A percentile compares a stretch with the other conserved stretches of the same genome.
Evolutionary conservation across 2,888 invertebrate species (phyloP).

Genomic region (Drosophila multiciliata): DNA sequence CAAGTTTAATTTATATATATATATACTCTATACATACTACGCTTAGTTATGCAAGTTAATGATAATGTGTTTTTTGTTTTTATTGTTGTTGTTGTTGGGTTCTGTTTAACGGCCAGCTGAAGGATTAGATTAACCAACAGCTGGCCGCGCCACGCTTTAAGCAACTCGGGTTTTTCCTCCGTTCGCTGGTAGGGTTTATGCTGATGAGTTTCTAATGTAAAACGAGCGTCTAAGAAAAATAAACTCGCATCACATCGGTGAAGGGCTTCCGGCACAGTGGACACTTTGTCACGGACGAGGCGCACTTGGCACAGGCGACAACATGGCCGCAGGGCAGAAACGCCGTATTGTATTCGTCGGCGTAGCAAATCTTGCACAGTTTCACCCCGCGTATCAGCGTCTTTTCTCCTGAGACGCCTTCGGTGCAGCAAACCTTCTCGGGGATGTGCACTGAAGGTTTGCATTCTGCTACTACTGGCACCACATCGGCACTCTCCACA

Average conservation of each 20-base stretch:
- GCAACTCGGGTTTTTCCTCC: not conserved
- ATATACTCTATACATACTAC: slow-evolving; percentile 14
- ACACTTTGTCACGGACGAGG: slow-evolving; percentile 93
- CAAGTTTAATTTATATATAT: slow-evolving; percentile 9
- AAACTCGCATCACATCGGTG: slow-evolving; percentile 86
- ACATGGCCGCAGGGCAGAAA: slow-evolving; percentile 98
- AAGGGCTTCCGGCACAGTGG: slow-evolving; percentile 94
- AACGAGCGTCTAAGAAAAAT: slow-evolving; percentile 82
- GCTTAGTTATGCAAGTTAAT: slow-evolving; percentile 1
- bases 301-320: slow-evolving; percentile 96
- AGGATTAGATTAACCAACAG: slow-evolving; percentile 19
- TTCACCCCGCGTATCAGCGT: slow-evolving; percentile 86
- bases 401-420: slow-evolving; percentile 5
- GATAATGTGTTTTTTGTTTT: not conserved
- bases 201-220: slow-evolving; percentile 8
- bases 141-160: slow-evolving; percentile 57
- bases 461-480: slow-evolving; percentile 14
- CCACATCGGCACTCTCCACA: slow-evolving; percentile 43
- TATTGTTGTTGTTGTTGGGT: not conserved
- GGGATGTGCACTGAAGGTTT: slow-evolving; percentile 48
- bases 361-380: slow-evolving; percentile 96
- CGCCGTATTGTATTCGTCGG: slow-evolving; percentile 93
- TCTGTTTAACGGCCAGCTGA: slow-evolving; percentile 57
- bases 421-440: slow-evolving; percentile 34
- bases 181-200: not conserved